Evolutionary conservation across 2,797 vertebrate genomes (phyloP), one percentile per base, ranked within the genome.

Genomic region (Orientallactaga sibirica): DNA sequence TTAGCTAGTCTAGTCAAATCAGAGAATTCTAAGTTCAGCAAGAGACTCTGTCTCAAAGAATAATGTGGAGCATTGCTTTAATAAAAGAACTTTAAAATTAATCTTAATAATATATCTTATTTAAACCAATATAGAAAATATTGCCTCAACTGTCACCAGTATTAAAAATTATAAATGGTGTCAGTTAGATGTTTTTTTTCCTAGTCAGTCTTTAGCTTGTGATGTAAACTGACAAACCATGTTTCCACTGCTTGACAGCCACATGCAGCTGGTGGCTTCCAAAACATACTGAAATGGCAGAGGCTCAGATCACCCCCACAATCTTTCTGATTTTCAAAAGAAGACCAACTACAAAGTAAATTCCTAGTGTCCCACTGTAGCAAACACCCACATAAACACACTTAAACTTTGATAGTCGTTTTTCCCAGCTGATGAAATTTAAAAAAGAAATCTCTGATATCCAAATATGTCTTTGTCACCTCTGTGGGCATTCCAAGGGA

Each of bases 391-490:
- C 81, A 94, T n/a, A 91, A 92, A 91, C 68, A 90, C 37, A 83
- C 48, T 96, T 91, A 78, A 61, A 55, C 68, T 85, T 92, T 92
- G 92, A 95, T 14, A 87, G 86, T 83, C 94, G 91, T 92, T 91
- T 96, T 87, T 90, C 73, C 93, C 90, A 96, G 66, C 24, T 94
- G 94, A 93, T 79, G 55, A 91, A 93, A 82, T 80, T 66, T 33
- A 14, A 62, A 77, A 29, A 87, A 75, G 61, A 73, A 68, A 20
- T 67, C 27, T 33, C 43, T 75, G 74, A 41, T 62, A 91, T 83
- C 77, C 82, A 87, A 87, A 89, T 87, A 70, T 27, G 19, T 79
- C 94, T 91, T 88, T 37, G 22, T 78, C 16, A 78, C 91, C 82
- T 94, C 74, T 75, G 58, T 33, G 78, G 37, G n/a, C 62, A 92